Conservation (phyloP, 1,140 invertebrate species). For the Chymomyza costata region DNA sequence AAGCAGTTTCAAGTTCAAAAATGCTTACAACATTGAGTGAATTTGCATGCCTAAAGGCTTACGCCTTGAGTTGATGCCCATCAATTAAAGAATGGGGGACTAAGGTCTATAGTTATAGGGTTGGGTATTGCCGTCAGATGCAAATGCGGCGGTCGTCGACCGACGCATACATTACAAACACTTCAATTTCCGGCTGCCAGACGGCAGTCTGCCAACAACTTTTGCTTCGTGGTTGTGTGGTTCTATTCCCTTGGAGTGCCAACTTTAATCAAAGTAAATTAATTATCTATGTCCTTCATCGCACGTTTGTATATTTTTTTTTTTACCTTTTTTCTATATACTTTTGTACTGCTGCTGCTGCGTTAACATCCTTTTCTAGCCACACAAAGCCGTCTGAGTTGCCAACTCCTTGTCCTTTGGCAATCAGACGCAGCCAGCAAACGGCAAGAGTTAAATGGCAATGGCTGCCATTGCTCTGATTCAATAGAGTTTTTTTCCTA, state of each 20-base stretch:
- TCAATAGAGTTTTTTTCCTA: too few species aligned
- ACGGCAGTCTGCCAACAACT: constrained; percentile 9
- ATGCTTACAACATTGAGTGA: constrained; percentile 22
- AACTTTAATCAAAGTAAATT: constrained; percentile 68
- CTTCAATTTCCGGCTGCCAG: constrained; percentile 62
- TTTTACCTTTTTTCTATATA: constrained; percentile 13
- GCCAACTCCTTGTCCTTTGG: too few species aligned
- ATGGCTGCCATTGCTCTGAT: constrained; percentile 35
- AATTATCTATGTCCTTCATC: constrained; percentile 50
- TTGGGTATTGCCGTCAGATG: too few species aligned
- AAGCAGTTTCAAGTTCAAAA: constrained; percentile 17
- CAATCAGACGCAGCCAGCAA: constrained; percentile 22
- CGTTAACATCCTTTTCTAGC: constrained; percentile 27
- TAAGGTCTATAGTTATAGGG: too few species aligned
- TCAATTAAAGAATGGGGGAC: too few species aligned
- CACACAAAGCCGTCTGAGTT: constrained; percentile 31
- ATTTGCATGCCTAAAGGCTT: constrained; percentile 60
- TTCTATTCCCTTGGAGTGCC: constrained; percentile 2
- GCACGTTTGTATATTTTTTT: constrained; percentile 9
- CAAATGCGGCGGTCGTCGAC: neutral
- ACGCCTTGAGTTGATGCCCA: constrained; percentile 46
- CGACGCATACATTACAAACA: constrained; percentile 54
- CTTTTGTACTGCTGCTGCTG: constrained; percentile 5
- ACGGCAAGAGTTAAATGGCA: constrained; percentile 38
- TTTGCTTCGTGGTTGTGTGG: constrained; percentile 7